Evolutionary conservation across 2,888 invertebrate species (phyloP).

Genomic region (Dicyrtomina minuta): DNA sequence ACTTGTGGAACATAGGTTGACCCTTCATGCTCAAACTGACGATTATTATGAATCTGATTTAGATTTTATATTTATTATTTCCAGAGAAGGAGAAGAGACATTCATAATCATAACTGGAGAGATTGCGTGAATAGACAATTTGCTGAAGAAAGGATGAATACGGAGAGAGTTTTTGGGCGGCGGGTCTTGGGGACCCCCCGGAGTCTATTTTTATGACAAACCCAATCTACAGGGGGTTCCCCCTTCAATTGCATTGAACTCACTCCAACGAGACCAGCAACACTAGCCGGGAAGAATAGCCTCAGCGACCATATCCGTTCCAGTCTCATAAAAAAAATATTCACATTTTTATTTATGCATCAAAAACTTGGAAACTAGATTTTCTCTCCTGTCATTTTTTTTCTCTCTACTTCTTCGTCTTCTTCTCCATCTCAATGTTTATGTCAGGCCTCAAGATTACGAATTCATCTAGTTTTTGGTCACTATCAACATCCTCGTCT

Average conservation of each 20-base stretch:
- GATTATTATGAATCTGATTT: slow-evolving; percentile 34
- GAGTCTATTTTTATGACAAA: slow-evolving; percentile 54
- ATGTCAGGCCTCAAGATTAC: background rate
- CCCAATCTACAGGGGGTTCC: slow-evolving; percentile 50
- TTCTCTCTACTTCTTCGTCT: background rate
- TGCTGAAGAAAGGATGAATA: slow-evolving; percentile 33
- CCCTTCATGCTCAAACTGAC: slow-evolving; percentile 18
- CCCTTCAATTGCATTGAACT: slow-evolving; percentile 43
- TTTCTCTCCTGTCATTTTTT: background rate
- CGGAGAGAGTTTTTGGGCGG: slow-evolving; percentile 33
- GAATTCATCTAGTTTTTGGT: background rate
- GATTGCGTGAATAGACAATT: slow-evolving; percentile 36
- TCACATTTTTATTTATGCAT: slow-evolving; percentile 36
- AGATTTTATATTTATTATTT: slow-evolving; percentile 25
- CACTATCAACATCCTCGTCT: background rate
- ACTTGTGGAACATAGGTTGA: slow-evolving; percentile 6
- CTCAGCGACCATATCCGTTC: slow-evolving; percentile 37
- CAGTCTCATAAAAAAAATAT: slow-evolving; percentile 38
- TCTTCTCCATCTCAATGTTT: background rate
- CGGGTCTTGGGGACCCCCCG: slow-evolving; percentile 47
- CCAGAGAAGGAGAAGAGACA: slow-evolving; percentile 15
- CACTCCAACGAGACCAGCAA: slow-evolving; percentile 20
- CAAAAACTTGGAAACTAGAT: slow-evolving; percentile 5
- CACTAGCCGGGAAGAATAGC: slow-evolving; percentile 38
- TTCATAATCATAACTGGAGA: slow-evolving; percentile 32